Percentiles rank a stretch among this genome's conserved stretches.
phyloP scores from a whole-genome alignment of 2,888 invertebrate species.

The Catocala nupta region DNA sequence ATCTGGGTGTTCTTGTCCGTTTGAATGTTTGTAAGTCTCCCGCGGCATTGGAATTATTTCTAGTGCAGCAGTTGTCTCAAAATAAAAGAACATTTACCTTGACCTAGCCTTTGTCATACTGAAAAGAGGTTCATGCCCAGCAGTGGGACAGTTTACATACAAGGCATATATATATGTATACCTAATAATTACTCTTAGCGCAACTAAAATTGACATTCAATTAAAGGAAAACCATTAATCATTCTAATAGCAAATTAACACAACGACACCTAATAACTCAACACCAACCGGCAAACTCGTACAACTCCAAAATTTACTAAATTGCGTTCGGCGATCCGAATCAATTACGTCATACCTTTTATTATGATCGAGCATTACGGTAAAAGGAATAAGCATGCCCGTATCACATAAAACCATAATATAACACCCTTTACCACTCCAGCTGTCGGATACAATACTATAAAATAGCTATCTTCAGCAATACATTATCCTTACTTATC shows the following conservation, averaged over 20 bases:
- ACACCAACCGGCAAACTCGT: conserved; percentile 34
- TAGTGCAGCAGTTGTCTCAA: too few relatives aligned
- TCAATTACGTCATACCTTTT: conserved; percentile 50
- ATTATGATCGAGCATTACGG: conserved; percentile 69
- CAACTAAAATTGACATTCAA: neutral
- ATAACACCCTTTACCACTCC: conserved; percentile 83
- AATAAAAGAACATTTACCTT: too few relatives aligned
- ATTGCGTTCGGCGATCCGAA: conserved; percentile 43
- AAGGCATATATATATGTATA: too few relatives aligned
- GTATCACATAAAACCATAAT: conserved; percentile 77
- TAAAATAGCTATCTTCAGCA: conserved; percentile 83
- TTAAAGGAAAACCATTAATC: neutral
- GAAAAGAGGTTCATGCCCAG: too few relatives aligned
- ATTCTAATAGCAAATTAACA: conserved; percentile 18
- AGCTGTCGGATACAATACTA: conserved; percentile 79
- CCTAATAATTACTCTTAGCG: neutral
- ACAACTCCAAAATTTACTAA: conserved; percentile 53
- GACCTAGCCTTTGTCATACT: too few relatives aligned
- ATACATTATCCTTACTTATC: conserved; percentile 85
- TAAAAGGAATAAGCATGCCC: conserved; percentile 70
- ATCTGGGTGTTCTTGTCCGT: too few relatives aligned
- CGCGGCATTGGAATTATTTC: too few relatives aligned
- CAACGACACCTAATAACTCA: conserved; percentile 21
- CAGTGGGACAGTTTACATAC: too few relatives aligned
- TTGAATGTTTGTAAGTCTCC: too few relatives aligned